Evolutionary conservation across 2,797 vertebrate genomes (phyloP).

Genomic region (Hippoglossus hippoglossus): DNA sequence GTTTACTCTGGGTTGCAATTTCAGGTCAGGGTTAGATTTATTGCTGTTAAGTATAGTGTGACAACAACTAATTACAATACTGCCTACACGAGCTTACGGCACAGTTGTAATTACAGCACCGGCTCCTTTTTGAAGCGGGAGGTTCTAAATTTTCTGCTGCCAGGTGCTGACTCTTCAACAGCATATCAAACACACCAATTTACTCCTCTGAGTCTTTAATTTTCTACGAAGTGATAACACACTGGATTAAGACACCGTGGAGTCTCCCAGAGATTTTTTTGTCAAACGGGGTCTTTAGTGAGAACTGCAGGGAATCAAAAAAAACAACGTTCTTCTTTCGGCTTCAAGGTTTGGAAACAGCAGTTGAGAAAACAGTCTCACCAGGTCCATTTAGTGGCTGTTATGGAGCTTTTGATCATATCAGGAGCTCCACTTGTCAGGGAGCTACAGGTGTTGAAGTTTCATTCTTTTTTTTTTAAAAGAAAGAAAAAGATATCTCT

Average conservation of each 20-base stretch:
- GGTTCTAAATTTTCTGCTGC: slow-evolving; percentile 64
- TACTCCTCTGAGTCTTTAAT: slow-evolving; percentile 66
- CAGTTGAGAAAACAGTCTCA: slow-evolving; percentile 1
- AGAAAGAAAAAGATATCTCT: not conserved
- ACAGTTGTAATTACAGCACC: slow-evolving; percentile 69
- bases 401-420: not conserved
- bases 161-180: slow-evolving; percentile 69
- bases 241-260: slow-evolving; percentile 40
- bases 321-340: not conserved
- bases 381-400: not conserved
- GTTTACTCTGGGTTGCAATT: slow-evolving; percentile 69
- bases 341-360: not conserved
- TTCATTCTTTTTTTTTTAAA: not conserved
- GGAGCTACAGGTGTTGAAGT: not conserved
- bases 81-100: slow-evolving; percentile 57
- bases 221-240: slow-evolving; percentile 57
- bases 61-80: slow-evolving; percentile 78
- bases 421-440: slow-evolving; percentile 1
- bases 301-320: slow-evolving; percentile 6
- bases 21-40: slow-evolving; percentile 74
- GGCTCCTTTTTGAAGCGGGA: slow-evolving; percentile 62
- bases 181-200: slow-evolving; percentile 55
- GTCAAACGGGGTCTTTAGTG: slow-evolving; percentile 2
- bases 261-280: slow-evolving; percentile 23
- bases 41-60: slow-evolving; percentile 81